Percentiles rank a stretch among this genome's conserved stretches.
Conservation (phyloP, 2,888 invertebrate genomes). For the Hemaris fuciformis region DNA sequence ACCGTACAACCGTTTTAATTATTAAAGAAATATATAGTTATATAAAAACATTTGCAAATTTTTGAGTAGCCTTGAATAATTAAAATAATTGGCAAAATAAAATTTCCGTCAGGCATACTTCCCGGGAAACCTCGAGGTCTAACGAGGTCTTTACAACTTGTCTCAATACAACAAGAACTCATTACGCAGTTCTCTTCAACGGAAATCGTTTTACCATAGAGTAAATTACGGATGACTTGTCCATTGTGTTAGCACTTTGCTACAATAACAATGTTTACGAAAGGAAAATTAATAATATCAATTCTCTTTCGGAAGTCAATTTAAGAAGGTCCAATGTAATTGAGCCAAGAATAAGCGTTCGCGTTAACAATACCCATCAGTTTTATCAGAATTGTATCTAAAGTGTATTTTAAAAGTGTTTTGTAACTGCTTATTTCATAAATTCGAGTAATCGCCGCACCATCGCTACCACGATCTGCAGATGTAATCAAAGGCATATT, state of each 20-base stretch:
- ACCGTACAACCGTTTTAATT: too few relatives aligned
- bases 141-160: background rate
- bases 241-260: background rate
- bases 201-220: background rate
- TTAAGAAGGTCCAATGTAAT: constrained; percentile 25
- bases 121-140: background rate
- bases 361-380: constrained; percentile 28
- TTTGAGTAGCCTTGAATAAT: background rate
- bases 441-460: constrained; percentile 32
- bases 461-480: constrained; percentile 37
- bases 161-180: background rate
- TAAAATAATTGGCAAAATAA: background rate
- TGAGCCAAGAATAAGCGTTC: constrained; percentile 25
- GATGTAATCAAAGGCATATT: constrained; percentile 35
- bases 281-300: constrained; percentile 8
- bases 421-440: constrained; percentile 39
- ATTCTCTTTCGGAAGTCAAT: constrained; percentile 19
- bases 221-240: constrained; percentile 3
- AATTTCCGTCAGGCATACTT: background rate
- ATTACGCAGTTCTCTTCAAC: background rate
- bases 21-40: too few relatives aligned
- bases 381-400: constrained; percentile 27
- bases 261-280: background rate
- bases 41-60: too few relatives aligned
- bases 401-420: constrained; percentile 25